These are phyloP conservation scores for Arge pagana DNA, from an alignment of 2,888 invertebrate genomes.

Conservation along the genomic window DNA sequence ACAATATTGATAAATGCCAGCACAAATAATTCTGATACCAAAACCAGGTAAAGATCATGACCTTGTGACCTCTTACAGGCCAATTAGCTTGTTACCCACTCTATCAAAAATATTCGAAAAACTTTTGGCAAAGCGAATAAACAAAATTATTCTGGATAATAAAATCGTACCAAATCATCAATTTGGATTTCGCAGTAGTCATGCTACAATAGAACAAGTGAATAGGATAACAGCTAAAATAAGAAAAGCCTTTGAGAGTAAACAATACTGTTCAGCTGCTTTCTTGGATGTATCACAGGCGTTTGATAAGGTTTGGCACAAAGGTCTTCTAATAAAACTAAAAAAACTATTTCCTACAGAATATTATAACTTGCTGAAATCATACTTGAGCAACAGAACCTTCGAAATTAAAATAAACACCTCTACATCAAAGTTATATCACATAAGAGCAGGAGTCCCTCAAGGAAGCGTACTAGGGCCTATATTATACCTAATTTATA, in stretches of 20 bases:
- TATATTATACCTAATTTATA: constrained; percentile 26
- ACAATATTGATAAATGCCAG: constrained; percentile 36
- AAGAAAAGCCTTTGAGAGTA: constrained; percentile 24
- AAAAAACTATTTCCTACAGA: constrained; percentile 25
- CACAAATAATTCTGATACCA: constrained; percentile 27
- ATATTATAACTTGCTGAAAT: constrained; percentile 27
- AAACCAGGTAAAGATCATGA: constrained; percentile 34
- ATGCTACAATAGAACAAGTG: constrained; percentile 32
- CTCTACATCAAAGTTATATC: background rate
- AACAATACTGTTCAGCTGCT: constrained; percentile 33
- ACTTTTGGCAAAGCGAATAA: constrained; percentile 30
- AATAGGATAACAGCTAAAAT: constrained; percentile 30
- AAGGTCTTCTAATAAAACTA: constrained; percentile 30
- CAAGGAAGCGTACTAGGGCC: constrained; percentile 32
- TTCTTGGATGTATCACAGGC: constrained; percentile 36
- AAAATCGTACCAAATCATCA: constrained; percentile 29
- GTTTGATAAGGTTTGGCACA: constrained; percentile 39
- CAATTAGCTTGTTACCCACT: constrained; percentile 33
- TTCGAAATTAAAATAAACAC: constrained; percentile 17
- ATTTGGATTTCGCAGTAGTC: constrained; percentile 33
- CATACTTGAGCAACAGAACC: constrained; percentile 25
- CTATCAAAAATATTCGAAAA: constrained; percentile 37
- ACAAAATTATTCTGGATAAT: background rate
- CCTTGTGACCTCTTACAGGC: constrained; percentile 32
- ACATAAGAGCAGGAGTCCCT: constrained; percentile 26